A percentile compares a stretch with the other conserved stretches of the same genome.
phyloP scores from a whole-genome alignment of 2,113 vertebrate species.

The Mesembrinibis cayennensis region DNA sequence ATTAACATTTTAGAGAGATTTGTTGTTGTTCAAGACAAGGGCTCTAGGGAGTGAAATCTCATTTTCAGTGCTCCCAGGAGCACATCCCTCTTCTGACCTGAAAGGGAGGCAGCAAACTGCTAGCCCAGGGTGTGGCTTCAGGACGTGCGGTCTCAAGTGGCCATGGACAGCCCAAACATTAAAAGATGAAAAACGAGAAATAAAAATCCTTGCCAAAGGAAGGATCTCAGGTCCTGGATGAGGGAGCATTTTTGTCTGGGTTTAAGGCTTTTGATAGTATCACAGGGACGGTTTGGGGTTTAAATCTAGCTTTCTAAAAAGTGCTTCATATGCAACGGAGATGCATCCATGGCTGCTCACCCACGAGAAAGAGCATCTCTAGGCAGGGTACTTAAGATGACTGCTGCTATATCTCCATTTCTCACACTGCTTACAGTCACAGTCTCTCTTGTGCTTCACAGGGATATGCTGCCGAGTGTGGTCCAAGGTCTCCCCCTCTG shows the following conservation, averaged over 20 bases:
- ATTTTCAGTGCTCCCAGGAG: neutral
- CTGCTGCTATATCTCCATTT: fast-evolving
- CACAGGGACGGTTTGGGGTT: neutral
- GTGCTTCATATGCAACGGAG: fast-evolving
- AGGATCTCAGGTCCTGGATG: neutral
- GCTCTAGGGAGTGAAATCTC: neutral
- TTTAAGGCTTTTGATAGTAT: neutral
- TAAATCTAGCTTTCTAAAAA: neutral
- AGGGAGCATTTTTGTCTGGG: fast-evolving
- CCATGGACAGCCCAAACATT: fast-evolving
- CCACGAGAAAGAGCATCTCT: neutral
- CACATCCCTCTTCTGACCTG: neutral
- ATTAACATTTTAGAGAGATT: neutral
- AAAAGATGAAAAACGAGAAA: neutral
- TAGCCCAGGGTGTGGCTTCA: neutral
- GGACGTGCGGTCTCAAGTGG: fast-evolving
- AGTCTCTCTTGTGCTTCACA: fast-evolving
- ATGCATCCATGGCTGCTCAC: fast-evolving
- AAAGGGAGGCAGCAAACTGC: neutral
- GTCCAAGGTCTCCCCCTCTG: fast-evolving
- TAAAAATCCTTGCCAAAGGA: neutral
- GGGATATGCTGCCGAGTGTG: fast-evolving
- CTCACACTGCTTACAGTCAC: neutral
- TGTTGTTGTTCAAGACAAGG: too few relatives aligned
- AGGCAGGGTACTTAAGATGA: too few relatives aligned